phyloP scores from a whole-genome alignment of 2,113 vertebrate species.

The Lontra canadensis region DNA sequence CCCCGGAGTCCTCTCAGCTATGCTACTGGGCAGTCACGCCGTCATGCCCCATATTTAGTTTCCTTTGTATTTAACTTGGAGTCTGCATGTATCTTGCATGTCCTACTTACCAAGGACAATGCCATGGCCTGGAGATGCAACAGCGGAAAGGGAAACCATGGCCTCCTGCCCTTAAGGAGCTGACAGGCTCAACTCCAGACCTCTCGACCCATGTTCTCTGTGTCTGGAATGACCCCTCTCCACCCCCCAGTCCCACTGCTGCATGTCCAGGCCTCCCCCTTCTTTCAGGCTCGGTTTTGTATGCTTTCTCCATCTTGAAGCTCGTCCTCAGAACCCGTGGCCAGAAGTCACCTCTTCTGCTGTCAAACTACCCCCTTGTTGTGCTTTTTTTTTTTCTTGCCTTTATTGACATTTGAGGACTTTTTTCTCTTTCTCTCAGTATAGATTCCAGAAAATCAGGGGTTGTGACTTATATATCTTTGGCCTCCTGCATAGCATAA shows the following conservation, averaged over 20 bases:
- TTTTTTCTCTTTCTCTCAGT: background rate
- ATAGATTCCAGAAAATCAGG: background rate
- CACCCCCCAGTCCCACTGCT: rapidly evolving
- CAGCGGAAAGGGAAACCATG: background rate
- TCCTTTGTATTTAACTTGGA: background rate
- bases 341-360: background rate
- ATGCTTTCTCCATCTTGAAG: background rate
- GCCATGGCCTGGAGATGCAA: background rate
- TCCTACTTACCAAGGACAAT: rapidly evolving
- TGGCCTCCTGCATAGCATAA: background rate
- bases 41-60: background rate
- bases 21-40: background rate
- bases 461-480: background rate
- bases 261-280: rapidly evolving
- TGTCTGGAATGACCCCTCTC: background rate
- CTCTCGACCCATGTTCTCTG: background rate
- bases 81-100: rapidly evolving
- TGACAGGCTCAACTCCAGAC: background rate
- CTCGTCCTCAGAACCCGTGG: background rate
- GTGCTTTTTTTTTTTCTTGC: background rate
- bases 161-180: background rate
- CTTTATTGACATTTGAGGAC: background rate
- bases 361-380: background rate
- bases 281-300: background rate
- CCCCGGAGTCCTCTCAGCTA: background rate